These are phyloP conservation scores for Xylocampa areola DNA, from an alignment of 2,888 invertebrate genomes.

Conservation along the genomic window DNA sequence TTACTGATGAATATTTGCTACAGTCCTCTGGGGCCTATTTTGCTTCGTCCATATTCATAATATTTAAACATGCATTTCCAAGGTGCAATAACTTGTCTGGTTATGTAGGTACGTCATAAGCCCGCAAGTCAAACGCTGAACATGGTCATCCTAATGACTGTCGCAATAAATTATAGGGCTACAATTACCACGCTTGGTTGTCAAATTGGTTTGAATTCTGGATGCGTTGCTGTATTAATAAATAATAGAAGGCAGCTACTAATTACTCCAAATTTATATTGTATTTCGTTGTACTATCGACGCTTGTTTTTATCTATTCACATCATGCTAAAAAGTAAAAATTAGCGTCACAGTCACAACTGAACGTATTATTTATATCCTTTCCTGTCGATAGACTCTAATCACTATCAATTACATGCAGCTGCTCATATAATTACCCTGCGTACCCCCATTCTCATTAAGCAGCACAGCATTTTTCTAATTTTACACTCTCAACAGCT, in stretches of 20 bases:
- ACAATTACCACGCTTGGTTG: too few relatives aligned
- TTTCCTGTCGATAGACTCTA: slow-evolving; percentile 11
- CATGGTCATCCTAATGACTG: too few relatives aligned
- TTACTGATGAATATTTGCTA: slow-evolving; percentile 40
- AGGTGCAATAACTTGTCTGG: slow-evolving; percentile 35
- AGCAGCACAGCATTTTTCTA: slow-evolving; percentile 45
- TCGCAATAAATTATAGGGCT: too few relatives aligned
- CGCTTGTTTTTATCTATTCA: neutral
- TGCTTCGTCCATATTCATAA: slow-evolving; percentile 47
- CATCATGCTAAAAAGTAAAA: neutral
- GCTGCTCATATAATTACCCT: slow-evolving; percentile 29
- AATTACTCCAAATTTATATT: too few relatives aligned
- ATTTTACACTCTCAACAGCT: slow-evolving; percentile 41
- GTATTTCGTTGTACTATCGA: too few relatives aligned
- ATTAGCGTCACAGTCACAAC: neutral
- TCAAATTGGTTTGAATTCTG: too few relatives aligned
- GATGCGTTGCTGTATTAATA: too few relatives aligned
- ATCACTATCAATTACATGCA: slow-evolving; percentile 33
- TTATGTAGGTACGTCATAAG: slow-evolving; percentile 13
- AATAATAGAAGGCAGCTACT: too few relatives aligned
- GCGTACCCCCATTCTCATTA: slow-evolving; percentile 32
- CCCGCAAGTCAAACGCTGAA: too few relatives aligned
- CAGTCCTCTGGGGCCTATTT: slow-evolving; percentile 26
- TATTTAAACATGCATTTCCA: slow-evolving; percentile 40
- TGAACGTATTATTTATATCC: neutral